Evolutionary conservation across 2,113 vertebrate species (phyloP), one percentile per base, ranked within the genome.

Genomic region (Carassius gibelio): DNA sequence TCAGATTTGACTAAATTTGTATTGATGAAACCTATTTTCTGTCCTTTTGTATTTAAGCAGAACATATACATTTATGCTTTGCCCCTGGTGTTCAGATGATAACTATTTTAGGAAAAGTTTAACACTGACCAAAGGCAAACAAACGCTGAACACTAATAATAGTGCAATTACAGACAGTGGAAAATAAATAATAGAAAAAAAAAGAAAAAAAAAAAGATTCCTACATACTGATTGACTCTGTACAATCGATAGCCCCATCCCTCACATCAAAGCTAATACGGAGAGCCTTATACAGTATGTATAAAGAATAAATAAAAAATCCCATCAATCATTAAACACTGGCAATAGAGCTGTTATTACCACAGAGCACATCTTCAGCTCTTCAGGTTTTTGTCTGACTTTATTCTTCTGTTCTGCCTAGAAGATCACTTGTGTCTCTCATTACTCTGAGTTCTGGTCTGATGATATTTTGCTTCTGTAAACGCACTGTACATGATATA

Each of bases 61-160:
- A 7, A 50, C 72, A 77, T 75, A 84, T 85, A 81, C 79, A 78
- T 83, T 85, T 55, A 61, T 74, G n/a, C 21, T 38, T 61, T 42
- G 83, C 83, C 75, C 71, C 75, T 52, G 83, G 75, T 81, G 75
- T 83, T 88, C 77, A 87, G 55, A 85, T 9, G 66, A 59, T 80
- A 85, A 91, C 90, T 87, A 81, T 78, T 84, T 85, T 55, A 77
- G 71, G 86, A 81, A 85, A 89, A 89, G 61, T 76, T 84, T 85
- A 75, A 89, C 76, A 80, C 26, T 88, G 83, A 89, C 88, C 86
- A 72, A 86, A 88, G 87, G 90, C 88, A 90, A 90, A 90, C 83
- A 81, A 85, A 85, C 79, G 85, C 76, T 83, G 80, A 89, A 79
- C 59, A 86, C 75, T 81, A 76, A 86, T 90, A 75, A 86, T 85